These are phyloP conservation scores for Anaspis maculata DNA, from an alignment of 2,888 invertebrate species.

Conservation along the genomic window DNA sequence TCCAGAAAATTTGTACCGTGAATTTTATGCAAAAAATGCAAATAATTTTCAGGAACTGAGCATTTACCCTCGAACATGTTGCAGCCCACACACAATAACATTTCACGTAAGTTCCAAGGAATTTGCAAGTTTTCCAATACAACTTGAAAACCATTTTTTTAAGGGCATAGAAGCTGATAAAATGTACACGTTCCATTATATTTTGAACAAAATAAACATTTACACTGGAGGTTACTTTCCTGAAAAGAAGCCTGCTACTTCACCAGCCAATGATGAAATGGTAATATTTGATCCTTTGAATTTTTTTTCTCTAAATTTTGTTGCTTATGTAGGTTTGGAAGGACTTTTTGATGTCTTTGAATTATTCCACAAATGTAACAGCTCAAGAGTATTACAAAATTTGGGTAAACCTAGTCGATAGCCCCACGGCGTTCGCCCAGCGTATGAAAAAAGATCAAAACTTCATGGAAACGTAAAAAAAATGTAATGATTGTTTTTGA, in stretches of 20 bases:
- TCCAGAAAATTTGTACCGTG: conserved; percentile 42
- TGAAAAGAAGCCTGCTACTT: conserved; percentile 50
- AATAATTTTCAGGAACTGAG: conserved; percentile 46
- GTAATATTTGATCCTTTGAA: no score
- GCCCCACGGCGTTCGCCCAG: conserved; percentile 32
- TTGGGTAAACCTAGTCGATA: conserved; percentile 40
- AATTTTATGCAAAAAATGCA: conserved; percentile 39
- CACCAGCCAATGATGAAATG: conserved; percentile 40
- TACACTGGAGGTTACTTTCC: conserved; percentile 43
- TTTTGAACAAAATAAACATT: conserved; percentile 46
- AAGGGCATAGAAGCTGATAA: conserved; percentile 45
- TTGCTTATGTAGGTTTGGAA: conserved; percentile 38
- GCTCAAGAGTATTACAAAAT: conserved; percentile 43
- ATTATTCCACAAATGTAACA: conserved; percentile 41
- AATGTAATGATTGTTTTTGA: no score
- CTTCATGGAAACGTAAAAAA: no score
- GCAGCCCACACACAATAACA: conserved; percentile 45
- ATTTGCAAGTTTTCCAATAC: no score
- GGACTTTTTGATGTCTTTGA: conserved; percentile 37
- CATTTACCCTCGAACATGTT: conserved; percentile 46
- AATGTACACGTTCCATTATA: conserved; percentile 47
- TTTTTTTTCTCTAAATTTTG: no score
- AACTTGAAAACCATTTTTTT: no score
- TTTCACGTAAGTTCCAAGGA: no score
- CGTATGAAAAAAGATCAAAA: no score